Conservation (phyloP, 2,797 vertebrate genomes). For the Selene dorsalis region DNA sequence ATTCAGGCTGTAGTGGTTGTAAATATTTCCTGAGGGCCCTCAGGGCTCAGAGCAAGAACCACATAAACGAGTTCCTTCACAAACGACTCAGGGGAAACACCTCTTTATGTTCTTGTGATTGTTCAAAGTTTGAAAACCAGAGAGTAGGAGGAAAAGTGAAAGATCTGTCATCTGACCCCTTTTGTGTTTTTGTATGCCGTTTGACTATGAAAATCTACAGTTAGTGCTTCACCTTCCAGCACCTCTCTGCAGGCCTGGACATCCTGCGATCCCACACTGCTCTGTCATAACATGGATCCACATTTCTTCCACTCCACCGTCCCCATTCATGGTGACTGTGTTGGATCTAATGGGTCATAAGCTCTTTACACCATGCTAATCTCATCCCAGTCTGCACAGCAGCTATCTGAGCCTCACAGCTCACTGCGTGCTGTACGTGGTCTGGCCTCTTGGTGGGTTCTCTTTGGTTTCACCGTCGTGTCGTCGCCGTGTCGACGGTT, state of each 20-base stretch:
- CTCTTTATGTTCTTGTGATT: slow-evolving; percentile 16
- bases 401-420: background rate
- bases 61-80: slow-evolving; percentile 40
- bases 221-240: background rate
- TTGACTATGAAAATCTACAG: background rate
- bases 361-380: slow-evolving; percentile 51
- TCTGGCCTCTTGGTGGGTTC: background rate
- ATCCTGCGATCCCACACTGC: slow-evolving; percentile 7
- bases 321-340: slow-evolving; percentile 55
- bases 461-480: background rate
- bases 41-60: slow-evolving; percentile 21
- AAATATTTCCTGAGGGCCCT: slow-evolving; percentile 48
- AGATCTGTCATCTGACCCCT: background rate
- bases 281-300: slow-evolving; percentile 30
- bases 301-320: slow-evolving; percentile 52
- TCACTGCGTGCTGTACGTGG: background rate
- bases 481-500: background rate
- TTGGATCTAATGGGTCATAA: slow-evolving; percentile 51
- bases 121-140: background rate
- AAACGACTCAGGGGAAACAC: background rate
- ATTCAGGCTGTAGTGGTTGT: slow-evolving; percentile 27
- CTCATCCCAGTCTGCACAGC: slow-evolving; percentile 25
- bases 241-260: background rate
- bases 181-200: background rate
- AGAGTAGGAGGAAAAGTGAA: background rate